Conservation (phyloP, 37 sponge, comb jelly and placozoan species). For the Diacarnus erythraeanus region DNA sequence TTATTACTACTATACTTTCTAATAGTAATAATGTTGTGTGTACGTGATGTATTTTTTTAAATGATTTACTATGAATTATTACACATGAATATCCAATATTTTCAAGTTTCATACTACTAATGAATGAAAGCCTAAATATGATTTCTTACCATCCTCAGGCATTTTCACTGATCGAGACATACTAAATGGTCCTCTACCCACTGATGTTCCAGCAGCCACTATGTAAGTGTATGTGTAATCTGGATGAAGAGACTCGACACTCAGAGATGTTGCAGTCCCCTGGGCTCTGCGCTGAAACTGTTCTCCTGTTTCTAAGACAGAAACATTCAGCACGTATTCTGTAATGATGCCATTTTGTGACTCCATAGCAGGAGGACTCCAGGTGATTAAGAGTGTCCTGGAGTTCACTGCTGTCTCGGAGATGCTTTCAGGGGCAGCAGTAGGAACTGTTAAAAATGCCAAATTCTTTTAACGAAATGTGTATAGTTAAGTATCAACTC, state of each 20-base stretch:
- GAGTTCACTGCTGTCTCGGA: not conserved
- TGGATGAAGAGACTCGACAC: constrained; percentile 2
- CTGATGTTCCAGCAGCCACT: constrained; percentile 30
- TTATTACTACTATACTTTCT: not conserved
- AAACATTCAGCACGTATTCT: constrained; percentile 14
- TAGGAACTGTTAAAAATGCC: constrained; percentile 9
- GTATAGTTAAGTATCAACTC: not conserved
- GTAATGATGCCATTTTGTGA: constrained; percentile 34
- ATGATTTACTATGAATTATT: too few species aligned
- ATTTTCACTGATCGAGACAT: not conserved
- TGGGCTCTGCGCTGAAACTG: not conserved
- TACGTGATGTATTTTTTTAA: not conserved
- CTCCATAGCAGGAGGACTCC: constrained; percentile 19
- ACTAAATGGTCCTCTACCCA: constrained; percentile 38
- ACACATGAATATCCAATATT: too few species aligned
- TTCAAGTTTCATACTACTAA: too few species aligned
- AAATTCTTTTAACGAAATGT: not conserved
- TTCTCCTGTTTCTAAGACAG: constrained; percentile 7
- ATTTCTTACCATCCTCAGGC: constrained; percentile 45
- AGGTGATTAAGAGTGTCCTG: constrained; percentile 5
- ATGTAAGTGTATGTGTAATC: constrained; percentile 11
- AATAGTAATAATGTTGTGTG: not conserved
- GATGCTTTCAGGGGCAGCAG: constrained; percentile 13
- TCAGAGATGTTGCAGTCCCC: not conserved
- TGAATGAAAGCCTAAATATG: too few species aligned